phyloP scores from a whole-genome alignment of 2,113 vertebrate genomes.

The Spizaetus ornatus region DNA sequence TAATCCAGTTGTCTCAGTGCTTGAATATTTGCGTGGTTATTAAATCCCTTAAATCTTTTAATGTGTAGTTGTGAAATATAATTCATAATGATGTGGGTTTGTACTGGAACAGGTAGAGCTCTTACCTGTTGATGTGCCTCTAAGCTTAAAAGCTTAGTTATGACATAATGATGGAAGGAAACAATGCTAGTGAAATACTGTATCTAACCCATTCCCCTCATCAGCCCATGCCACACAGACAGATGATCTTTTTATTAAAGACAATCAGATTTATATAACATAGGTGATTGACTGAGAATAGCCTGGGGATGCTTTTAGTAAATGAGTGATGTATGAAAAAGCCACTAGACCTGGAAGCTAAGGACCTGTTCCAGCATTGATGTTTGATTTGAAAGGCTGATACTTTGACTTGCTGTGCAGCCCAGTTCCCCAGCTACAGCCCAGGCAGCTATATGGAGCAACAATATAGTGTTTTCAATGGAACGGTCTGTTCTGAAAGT shows the following conservation, averaged over 20 bases:
- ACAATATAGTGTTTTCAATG: background rate
- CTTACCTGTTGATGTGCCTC: background rate
- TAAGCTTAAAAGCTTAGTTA: background rate
- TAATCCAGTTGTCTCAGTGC: background rate
- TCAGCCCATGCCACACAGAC: background rate
- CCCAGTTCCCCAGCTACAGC: accelerated
- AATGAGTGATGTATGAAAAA: background rate
- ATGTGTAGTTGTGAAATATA: background rate
- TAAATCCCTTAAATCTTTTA: background rate
- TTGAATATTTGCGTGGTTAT: background rate
- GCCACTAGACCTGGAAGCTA: background rate
- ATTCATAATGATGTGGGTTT: background rate
- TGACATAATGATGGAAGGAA: background rate
- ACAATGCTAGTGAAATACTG: background rate
- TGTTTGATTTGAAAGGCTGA: background rate
- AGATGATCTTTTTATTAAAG: background rate
- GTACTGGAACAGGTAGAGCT: background rate
- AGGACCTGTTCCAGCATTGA: background rate
- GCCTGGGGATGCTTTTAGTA: background rate
- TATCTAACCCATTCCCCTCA: background rate
- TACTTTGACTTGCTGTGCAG: background rate
- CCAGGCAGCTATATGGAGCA: background rate
- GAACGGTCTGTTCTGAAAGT: background rate
- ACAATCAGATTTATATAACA: background rate
- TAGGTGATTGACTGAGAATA: background rate